A percentile compares a stretch with the other conserved stretches of the same genome.
Conservation (phyloP, 2,888 invertebrate species). For the Beris morrisii region DNA sequence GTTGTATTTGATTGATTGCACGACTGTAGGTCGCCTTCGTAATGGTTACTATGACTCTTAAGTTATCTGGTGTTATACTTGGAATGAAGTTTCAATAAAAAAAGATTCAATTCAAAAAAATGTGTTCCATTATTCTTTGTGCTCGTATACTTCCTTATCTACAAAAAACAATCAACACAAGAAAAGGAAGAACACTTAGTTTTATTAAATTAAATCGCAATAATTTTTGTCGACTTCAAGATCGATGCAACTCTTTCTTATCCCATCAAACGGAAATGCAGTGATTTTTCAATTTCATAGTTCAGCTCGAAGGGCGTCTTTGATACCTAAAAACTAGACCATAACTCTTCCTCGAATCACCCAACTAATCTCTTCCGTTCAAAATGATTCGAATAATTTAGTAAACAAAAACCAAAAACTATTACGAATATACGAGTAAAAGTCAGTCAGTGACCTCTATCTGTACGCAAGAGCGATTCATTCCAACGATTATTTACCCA, state of each 20-base stretch:
- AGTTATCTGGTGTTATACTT: no score
- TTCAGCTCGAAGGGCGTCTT: background rate
- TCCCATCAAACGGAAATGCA: background rate
- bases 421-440: background rate
- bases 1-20: no score
- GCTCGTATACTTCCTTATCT: no score
- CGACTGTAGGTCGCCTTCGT: no score
- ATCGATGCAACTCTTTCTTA: background rate
- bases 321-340: background rate
- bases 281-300: conserved; percentile 7
- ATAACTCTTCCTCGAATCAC: background rate
- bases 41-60: no score
- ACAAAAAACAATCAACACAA: no score
- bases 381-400: conserved; percentile 16
- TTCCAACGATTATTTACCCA: no score
- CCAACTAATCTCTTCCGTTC: background rate
- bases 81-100: no score
- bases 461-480: no score
- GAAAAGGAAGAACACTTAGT: no score
- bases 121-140: no score
- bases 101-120: no score
- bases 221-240: background rate
- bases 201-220: background rate
- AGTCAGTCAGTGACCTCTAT: conserved; percentile 27
- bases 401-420: conserved; percentile 27